Base-by-base conservation (phyloP, 2,888 invertebrate species). In the Ditylenchus weischeri region DNA sequence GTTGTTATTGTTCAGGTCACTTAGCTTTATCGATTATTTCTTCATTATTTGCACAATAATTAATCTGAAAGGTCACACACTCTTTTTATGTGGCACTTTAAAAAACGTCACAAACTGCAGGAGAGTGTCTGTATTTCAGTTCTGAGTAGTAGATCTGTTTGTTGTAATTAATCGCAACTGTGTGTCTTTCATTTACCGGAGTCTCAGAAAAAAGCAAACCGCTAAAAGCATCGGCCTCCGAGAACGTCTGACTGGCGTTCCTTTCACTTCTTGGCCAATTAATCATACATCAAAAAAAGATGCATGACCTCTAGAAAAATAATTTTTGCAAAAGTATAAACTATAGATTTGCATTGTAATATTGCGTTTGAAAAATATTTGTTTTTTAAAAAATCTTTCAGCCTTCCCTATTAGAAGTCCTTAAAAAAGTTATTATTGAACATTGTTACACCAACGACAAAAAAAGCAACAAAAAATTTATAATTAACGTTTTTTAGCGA, bases 401-500 rank as follows among this genome's bases (percentile, higher is more conserved):
- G 21, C 2, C 50, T 4, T 50, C 21, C n/a, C 6, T 18, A 5
- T 50, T 2, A 2, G 6, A 50, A 50, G n/a, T 54, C n/a, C 10
- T 15, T 15, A 54, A 5, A 7, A 10, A 7, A 54, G n/a, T 10
- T 21, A 29, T 4, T 5, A 29, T 29, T 4, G 5, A 29, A 29
- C 5, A 29, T 29, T 29, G 29, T 29, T 29, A 29, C 29, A 4
- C 29, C 29, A 29, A 29, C 29, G 5, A 29, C 29, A 29, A 29
- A 29, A 29, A 29, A 29, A 2, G 2, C 29, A 29, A 2, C 2
- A 29, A 29, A 5, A 29, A 5, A 29, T 54, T 54, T 54, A 2
- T 23, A 11, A 23, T 5, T 54, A 18, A 15, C 15, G 6, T 21
- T 18, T 71, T 74, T 64, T 68, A 79, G 77, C 71, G 74, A 57